Base-by-base conservation (phyloP, 2,113 vertebrate genomes). In the Pheucticus melanocephalus region DNA sequence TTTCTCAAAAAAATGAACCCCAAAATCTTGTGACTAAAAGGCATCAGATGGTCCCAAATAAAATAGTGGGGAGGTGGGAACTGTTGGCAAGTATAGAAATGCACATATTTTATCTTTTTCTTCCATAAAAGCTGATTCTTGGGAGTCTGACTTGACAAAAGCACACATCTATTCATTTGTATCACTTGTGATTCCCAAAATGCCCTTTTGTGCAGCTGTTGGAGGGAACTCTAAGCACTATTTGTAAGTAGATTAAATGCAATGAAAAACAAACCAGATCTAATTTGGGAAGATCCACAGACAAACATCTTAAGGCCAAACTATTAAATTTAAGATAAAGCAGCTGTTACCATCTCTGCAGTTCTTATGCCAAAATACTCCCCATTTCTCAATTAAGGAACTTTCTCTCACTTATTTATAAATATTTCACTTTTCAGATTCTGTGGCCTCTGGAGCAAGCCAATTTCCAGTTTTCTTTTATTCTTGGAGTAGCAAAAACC, bases 401-500 rank as follows among this genome's bases (percentile, higher is more conserved):
- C 22, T 20, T 47, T 68, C 21, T n/a, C 22, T 87, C 68, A 42
- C 28, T 12, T 10, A 60, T 24, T 27, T 15, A 17, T 10, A 23
- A 89, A 12, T 22, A 57, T 40, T 57, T 77, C 14, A 37, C 5
- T 57, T 82, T 54, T 54, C 37, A 57, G 25, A 37, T 48, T 35
- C 40, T n/a, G 4, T 27, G 14, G 24, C 42, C 45, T 44, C 54
- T 65, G 31, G 23, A 85, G 7, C 24, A 85, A 88, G 33, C 1
- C 1, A 3, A 12, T 33, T 85, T 61, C 31, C 66, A 27, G 8
- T 44, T 89, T 72, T 12, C 20, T 64, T 83, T 77, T 42, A 42
- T 64, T 84, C 23, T 60, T 16, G 33, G 24, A 6, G 6, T 6
- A 5, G 17, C 1, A 0, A 40, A 28, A 86, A 56, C 0, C 1